Evolutionary conservation across 2,888 invertebrate species (phyloP), one percentile per base, ranked within the genome.

Genomic region (Machimus rusticus): DNA sequence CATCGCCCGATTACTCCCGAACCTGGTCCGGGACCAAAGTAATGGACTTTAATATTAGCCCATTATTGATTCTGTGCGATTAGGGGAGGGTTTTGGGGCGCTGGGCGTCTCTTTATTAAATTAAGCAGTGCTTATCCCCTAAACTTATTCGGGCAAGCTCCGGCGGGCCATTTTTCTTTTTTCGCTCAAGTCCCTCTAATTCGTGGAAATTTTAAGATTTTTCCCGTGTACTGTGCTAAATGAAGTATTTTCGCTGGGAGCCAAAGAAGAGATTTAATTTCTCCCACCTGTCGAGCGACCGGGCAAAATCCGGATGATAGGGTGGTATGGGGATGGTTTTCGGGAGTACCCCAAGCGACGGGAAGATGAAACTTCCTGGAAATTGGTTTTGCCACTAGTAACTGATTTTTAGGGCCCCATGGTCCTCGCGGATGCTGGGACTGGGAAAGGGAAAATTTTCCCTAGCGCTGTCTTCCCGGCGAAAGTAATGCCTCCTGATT

Each of bases 351-450:
- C 57, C 23, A 84, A 39, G 66, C 66, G 66, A 37, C 66, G 34
- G 66, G 9, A 66, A 84, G 82, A 84, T 84, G 66, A 84, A 84
- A 84, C 37, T 66, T 9, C 28, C 66, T 66, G 66, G 37, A 66
- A 66, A 84, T 84, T 84, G 57, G 57, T 84, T 84, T 84, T 84
- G 19, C 82, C 39, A 55, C 55, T 84, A 55, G 81, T 82, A 82
- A 57, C 57, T 82, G 81, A 82, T 82, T 82, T 82, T 51, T 51
- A 31, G 43, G 51, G 57, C 55, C 19, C 31, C 43, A 16, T 78
- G 39, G 39, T 78, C 39, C 19, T 78, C n/a, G 6, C 4, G 46
- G n/a, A 5, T 39, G 34, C 5, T 6, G 12, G 39, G 12, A 51
- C 2, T 43, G 39, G 19, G 46, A 82, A 55, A n/a, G 57, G 51